These are phyloP conservation scores for Hylaea fasciaria DNA, from an alignment of 2,888 invertebrate genomes.

Conservation along the genomic window DNA sequence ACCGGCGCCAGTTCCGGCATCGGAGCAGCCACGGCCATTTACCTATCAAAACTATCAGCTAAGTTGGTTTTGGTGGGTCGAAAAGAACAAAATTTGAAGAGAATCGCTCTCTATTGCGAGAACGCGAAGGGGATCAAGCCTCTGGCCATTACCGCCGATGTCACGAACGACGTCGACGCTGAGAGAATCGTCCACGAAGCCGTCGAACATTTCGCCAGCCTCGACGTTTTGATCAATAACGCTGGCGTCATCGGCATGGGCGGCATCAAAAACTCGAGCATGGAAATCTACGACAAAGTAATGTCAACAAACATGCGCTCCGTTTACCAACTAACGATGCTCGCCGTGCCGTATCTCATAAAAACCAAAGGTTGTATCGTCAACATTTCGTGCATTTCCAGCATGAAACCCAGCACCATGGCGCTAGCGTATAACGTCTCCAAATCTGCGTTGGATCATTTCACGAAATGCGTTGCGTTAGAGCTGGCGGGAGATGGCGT, in stretches of 20 bases:
- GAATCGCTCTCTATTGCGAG: slow-evolving; percentile 79
- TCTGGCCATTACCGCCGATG: slow-evolving; percentile 85
- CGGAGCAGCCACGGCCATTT: slow-evolving; percentile 88
- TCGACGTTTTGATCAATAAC: slow-evolving; percentile 93
- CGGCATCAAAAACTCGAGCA: slow-evolving; percentile 90
- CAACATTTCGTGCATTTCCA: slow-evolving; percentile 95
- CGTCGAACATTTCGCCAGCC: slow-evolving; percentile 87
- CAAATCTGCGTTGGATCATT: slow-evolving; percentile 96
- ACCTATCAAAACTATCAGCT: slow-evolving; percentile 87
- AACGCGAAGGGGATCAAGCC: slow-evolving; percentile 84
- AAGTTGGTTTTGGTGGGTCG: slow-evolving; percentile 86
- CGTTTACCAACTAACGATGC: slow-evolving; percentile 91
- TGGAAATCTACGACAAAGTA: slow-evolving; percentile 93
- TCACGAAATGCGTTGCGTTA: slow-evolving; percentile 95
- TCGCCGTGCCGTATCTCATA: slow-evolving; percentile 93
- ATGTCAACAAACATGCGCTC: slow-evolving; percentile 94
- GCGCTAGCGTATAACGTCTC: slow-evolving; percentile 95
- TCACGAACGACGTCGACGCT: slow-evolving; percentile 88
- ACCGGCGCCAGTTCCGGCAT: slow-evolving; percentile 91
- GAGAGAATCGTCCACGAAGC: slow-evolving; percentile 88
- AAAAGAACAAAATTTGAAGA: slow-evolving; percentile 67
- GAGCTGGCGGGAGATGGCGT: slow-evolving; percentile 92
- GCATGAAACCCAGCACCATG: slow-evolving; percentile 87
- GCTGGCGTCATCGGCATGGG: slow-evolving; percentile 93
- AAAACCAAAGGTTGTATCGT: slow-evolving; percentile 93